A percentile compares a stretch with the other conserved stretches of the same genome.
These are phyloP conservation scores for Malurus melanocephalus DNA, from an alignment of 2,113 vertebrate genomes.

Conservation along the genomic window DNA sequence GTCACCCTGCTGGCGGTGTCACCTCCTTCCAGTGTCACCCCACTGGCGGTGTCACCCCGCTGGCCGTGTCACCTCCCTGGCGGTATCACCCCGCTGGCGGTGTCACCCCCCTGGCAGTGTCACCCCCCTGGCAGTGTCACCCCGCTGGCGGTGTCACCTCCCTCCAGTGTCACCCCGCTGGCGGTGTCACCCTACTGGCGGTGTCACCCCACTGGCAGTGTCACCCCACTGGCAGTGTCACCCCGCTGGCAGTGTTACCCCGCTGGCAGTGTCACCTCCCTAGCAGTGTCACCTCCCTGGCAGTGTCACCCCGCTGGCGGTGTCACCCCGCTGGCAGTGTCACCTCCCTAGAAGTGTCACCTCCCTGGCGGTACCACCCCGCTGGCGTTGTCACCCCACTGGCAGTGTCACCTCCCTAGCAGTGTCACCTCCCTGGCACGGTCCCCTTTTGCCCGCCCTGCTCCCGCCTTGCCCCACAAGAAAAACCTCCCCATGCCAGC, in stretches of 20 bases:
- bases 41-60: rapidly evolving
- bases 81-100: rapidly evolving
- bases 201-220: rapidly evolving
- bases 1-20: not conserved
- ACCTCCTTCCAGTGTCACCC: not conserved
- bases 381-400: rapidly evolving
- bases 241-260: not conserved
- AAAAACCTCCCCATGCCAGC: not conserved
- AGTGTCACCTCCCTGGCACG: not conserved
- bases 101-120: rapidly evolving
- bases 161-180: not conserved
- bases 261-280: rapidly evolving
- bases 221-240: rapidly evolving
- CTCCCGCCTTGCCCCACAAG: rapidly evolving
- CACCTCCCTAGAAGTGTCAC: not conserved
- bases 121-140: not conserved
- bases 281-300: rapidly evolving
- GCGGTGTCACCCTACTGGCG: rapidly evolving
- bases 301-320: rapidly evolving
- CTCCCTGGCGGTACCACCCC: not conserved
- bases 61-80: not conserved
- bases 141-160: rapidly evolving
- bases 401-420: not conserved
- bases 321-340: rapidly evolving
- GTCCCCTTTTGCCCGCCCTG: not conserved